Percentiles rank a stretch among this genome's conserved stretches.
Evolutionary conservation across 2,113 vertebrate genomes (phyloP).

Genomic region (Podarcis raffonei): DNA sequence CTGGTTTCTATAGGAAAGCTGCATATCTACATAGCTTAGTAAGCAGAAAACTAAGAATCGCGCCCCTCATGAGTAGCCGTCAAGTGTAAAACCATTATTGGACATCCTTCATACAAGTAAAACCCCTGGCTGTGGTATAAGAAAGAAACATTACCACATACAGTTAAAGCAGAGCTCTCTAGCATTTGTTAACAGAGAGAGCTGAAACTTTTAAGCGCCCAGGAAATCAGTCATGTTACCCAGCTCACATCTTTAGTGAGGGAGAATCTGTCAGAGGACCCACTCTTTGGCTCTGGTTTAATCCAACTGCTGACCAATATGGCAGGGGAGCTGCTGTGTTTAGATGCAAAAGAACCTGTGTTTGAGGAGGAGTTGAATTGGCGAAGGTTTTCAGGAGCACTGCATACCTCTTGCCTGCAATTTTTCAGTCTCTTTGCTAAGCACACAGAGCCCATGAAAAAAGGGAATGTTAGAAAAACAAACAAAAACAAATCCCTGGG

Average conservation of each 20-base stretch:
- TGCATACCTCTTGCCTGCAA: neutral
- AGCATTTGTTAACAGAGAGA: too few species aligned
- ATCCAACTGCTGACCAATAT: neutral
- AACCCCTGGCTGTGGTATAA: too few species aligned
- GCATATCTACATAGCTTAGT: neutral
- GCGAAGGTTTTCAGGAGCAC: neutral
- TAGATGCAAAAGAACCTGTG: neutral
- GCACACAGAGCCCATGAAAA: neutral
- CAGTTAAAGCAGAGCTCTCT: too few species aligned
- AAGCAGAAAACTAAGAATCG: too few species aligned
- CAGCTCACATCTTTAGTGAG: too few species aligned
- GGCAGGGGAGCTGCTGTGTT: neutral
- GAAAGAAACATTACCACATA: too few species aligned
- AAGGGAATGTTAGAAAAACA: neutral
- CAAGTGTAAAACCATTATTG: too few species aligned
- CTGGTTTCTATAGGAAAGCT: neutral
- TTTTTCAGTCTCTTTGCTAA: neutral
- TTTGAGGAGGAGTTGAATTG: neutral
- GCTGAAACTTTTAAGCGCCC: too few species aligned
- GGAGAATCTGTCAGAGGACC: too few species aligned
- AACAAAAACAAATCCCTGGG: neutral
- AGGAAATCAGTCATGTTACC: too few species aligned
- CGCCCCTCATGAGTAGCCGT: too few species aligned
- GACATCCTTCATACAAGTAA: too few species aligned
- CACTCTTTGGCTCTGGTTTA: neutral